Percentiles rank a stretch among this genome's conserved stretches.
Evolutionary conservation across 2,113 vertebrate genomes (phyloP).

Genomic region (Pseudorasbora parva): DNA sequence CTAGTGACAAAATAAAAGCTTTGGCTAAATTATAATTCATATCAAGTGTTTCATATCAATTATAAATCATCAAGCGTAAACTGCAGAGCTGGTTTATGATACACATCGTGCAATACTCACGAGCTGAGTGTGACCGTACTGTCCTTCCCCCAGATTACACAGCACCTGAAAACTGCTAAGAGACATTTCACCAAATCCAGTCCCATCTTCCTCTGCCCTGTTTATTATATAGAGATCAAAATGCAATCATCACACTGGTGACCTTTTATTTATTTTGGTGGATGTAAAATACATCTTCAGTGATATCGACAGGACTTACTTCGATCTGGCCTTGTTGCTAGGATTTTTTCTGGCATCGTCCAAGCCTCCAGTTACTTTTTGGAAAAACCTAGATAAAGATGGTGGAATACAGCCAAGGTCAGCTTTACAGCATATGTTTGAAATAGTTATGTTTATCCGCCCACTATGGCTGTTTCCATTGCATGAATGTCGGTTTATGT

Average conservation of each 20-base stretch:
- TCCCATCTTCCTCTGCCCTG: constrained; percentile 63
- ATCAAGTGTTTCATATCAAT: too few species aligned
- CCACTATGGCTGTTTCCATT: constrained; percentile 10
- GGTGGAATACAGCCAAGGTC: constrained; percentile 3
- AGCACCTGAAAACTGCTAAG: constrained; percentile 74
- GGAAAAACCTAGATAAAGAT: constrained; percentile 65
- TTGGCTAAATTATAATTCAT: neutral
- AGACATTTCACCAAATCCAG: constrained; percentile 55
- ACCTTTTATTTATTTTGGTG: neutral
- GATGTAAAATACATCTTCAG: neutral
- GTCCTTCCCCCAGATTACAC: constrained; percentile 66
- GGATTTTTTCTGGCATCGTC: constrained; percentile 53
- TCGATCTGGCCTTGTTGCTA: constrained; percentile 47
- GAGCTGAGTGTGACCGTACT: constrained; percentile 73
- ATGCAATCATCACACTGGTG: neutral
- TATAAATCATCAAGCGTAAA: neutral
- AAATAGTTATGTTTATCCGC: neutral
- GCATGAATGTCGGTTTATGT: neutral
- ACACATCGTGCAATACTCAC: constrained; percentile 57
- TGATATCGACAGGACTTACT: constrained; percentile 60
- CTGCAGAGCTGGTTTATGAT: neutral
- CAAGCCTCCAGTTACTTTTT: constrained; percentile 58
- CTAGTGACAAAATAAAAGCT: constrained; percentile 53
- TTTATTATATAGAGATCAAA: constrained; percentile 7
- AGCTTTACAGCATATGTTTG: neutral